Evolutionary conservation across 37 sponge, comb jelly and placozoan species (phyloP), one percentile per base, ranked within the genome.

Genomic region (Chondrosia reniformis): DNA sequence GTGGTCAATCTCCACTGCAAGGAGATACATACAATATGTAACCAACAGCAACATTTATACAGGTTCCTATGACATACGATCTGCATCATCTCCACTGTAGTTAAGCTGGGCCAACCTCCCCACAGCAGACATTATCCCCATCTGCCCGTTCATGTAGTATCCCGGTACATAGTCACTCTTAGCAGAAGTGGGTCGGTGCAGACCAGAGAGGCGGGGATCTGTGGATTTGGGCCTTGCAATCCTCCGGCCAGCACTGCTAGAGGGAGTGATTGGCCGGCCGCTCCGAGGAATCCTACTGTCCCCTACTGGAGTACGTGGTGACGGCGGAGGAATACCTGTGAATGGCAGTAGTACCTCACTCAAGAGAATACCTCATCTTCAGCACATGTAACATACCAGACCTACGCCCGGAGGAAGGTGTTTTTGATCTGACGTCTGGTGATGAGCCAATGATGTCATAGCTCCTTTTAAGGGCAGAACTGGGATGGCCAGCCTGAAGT

Each of bases 121-220:
- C 31, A 69, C n/a, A 9, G 72, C 72, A 13, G 72, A 69, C 72
- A 69, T 69, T 13, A 69, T 21, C n/a, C 72, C 42, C 2, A 43
- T 44, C 43, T 69, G 72, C 0, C 72, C 72, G 42, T 69, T 69
- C 42, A 40, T 17, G 10, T 69, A 69, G 43, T 34, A 34, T n/a
- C 72, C 72, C 1, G 72, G 72, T 15, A 40, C 13, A 40, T 69
- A 69, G 43, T 69, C 72, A 40, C 72, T 69, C 72, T 69, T 69
- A 43, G 72, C 43, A 39, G 44, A 43, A 1, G 72, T 39, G 4
- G 72, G 72, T 13, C 72, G 32, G 13, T 34, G 15, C 41, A 39
- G 39, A 44, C 10, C 17, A 0, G 72, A 38, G 4, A 17, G 41
- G 12, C 38, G 5, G 42, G 72, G 72, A 39, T 69, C 72, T 13